phyloP scores from a whole-genome alignment of 2,113 vertebrate species.

The Mola mola region DNA sequence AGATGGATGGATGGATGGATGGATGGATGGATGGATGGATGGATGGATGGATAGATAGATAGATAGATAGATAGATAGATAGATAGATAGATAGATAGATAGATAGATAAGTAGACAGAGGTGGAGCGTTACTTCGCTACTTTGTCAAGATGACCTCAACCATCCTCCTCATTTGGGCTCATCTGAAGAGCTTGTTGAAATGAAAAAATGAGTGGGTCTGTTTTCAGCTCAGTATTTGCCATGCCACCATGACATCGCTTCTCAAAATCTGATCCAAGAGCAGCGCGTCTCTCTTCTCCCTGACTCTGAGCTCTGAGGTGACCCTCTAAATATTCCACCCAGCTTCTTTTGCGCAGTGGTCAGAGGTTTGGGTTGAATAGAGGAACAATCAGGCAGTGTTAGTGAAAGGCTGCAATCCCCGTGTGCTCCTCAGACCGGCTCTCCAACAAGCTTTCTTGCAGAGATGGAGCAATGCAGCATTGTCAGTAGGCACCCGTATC shows the following conservation, averaged over 20 bases:
- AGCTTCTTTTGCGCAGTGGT: slow-evolving; percentile 26
- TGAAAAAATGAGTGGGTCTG: too few species aligned
- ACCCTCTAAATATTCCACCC: slow-evolving; percentile 25
- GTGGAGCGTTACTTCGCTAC: too few species aligned
- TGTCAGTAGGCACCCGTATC: slow-evolving; percentile 78
- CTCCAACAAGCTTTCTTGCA: slow-evolving; percentile 63
- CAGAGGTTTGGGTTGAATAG: slow-evolving; percentile 35
- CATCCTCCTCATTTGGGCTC: too few species aligned
- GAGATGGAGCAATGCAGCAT: slow-evolving; percentile 71
- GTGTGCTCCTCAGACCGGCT: slow-evolving; percentile 60
- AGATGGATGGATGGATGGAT: slow-evolving; percentile 27
- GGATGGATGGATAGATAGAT: slow-evolving; percentile 17
- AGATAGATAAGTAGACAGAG: slow-evolving; percentile 21
- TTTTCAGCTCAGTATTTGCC: too few species aligned
- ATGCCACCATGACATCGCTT: too few species aligned
- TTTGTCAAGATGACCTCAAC: too few species aligned
- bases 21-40: slow-evolving; percentile 11
- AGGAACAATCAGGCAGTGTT: slow-evolving; percentile 39
- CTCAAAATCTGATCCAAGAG: too few species aligned
- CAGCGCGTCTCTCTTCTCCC: too few species aligned
- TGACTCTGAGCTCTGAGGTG: not conserved
- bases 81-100: slow-evolving; percentile 22
- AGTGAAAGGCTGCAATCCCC: slow-evolving; percentile 44
- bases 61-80: slow-evolving; percentile 24
- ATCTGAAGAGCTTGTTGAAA: too few species aligned